Conservation (phyloP, 2,113 vertebrate species). For the Pteropus alecto region DNA sequence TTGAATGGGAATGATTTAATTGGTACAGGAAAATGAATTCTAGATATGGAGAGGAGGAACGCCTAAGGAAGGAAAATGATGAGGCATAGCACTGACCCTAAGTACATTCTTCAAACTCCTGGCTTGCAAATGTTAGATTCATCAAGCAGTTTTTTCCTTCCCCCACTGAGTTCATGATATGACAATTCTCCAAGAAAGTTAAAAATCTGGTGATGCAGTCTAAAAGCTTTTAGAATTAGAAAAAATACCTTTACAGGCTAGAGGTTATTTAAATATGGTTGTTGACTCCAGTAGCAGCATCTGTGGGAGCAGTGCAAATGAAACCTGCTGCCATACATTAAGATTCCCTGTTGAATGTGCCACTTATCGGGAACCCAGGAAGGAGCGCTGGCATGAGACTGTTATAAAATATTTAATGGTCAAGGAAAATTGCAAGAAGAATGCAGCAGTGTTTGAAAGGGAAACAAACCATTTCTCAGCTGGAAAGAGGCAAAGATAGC, state of each 20-base stretch:
- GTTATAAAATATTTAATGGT: slow-evolving; percentile 62
- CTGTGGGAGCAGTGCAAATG: neutral
- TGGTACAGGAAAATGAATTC: neutral
- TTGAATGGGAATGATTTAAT: neutral
- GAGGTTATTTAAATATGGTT: neutral
- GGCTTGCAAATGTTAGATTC: neutral
- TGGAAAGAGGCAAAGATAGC: neutral
- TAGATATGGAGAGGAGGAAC: neutral
- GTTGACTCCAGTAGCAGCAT: neutral
- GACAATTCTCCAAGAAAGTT: neutral
- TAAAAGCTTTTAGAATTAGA: slow-evolving; percentile 34
- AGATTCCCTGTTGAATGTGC: neutral
- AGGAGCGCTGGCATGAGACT: neutral
- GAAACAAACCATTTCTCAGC: slow-evolving; percentile 49
- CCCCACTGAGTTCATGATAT: neutral
- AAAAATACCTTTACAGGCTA: neutral
- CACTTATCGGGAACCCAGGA: neutral
- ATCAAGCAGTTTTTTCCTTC: neutral
- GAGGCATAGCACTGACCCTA: neutral
- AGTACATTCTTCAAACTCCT: neutral
- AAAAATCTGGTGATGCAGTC: neutral
- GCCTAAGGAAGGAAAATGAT: neutral
- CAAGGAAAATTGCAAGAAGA: slow-evolving; percentile 39
- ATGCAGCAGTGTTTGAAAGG: slow-evolving; percentile 37
- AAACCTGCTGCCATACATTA: neutral